phyloP scores from a whole-genome alignment of 2,113 vertebrate species.

The Coptodon bakossiorum region DNA sequence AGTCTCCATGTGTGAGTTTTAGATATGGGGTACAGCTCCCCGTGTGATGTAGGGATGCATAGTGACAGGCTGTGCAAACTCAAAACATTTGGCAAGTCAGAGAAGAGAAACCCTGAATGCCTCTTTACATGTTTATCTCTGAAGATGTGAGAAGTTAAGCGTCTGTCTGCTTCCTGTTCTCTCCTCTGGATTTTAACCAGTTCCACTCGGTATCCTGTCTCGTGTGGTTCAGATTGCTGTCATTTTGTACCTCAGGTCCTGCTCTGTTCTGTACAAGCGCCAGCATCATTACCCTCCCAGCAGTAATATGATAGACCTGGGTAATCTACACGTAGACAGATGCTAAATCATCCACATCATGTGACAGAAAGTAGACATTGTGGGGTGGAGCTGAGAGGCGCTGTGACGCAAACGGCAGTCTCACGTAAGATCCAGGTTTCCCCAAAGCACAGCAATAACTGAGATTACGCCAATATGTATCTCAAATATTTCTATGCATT shows the following conservation, averaged over 20 bases:
- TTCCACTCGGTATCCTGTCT: neutral
- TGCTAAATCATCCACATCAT: slow-evolving; percentile 32
- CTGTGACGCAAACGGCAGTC: neutral
- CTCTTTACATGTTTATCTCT: neutral
- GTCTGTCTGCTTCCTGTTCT: neutral
- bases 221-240: neutral
- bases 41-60: neutral
- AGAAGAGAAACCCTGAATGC: neutral
- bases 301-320: slow-evolving; percentile 20
- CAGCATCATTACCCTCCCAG: neutral
- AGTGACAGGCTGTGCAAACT: neutral
- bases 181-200: neutral
- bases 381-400: neutral
- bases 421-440: neutral
- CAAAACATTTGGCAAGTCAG: neutral
- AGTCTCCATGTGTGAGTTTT: neutral
- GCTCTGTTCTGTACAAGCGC: neutral
- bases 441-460: neutral
- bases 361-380: neutral
- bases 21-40: neutral
- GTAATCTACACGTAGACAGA: slow-evolving; percentile 4
- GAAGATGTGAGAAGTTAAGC: neutral
- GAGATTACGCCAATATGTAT: neutral
- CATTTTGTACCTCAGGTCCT: neutral
- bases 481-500: neutral